A percentile compares a stretch with the other conserved stretches of the same genome.
Evolutionary conservation across 2,797 vertebrate genomes (phyloP).

Genomic region (Kryptopterus vitreolus): DNA sequence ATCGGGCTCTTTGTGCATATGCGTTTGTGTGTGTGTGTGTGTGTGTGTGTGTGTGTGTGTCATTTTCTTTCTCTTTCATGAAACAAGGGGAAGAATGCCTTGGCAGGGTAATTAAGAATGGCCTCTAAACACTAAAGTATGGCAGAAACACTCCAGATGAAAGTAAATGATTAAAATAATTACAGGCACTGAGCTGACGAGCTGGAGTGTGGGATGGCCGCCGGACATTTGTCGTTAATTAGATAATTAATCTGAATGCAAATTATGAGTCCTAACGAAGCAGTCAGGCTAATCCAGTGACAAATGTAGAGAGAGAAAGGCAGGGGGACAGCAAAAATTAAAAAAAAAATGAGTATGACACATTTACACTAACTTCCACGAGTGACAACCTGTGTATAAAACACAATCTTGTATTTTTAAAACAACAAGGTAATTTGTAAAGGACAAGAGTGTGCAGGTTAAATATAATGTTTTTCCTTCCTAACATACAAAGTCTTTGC

Average conservation of each 20-base stretch:
- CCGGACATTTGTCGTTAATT: constrained; percentile 99
- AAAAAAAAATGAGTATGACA: constrained; percentile 62
- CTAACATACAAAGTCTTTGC: neutral
- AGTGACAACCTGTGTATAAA: constrained; percentile 28
- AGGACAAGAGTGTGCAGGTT: neutral
- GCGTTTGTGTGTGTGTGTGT: constrained; percentile 55
- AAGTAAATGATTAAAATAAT: constrained; percentile 99
- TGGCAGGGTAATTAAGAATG: constrained; percentile 99
- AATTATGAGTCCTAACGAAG: constrained; percentile 99
- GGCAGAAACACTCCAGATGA: constrained; percentile 99
- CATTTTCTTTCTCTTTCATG: constrained; percentile 63
- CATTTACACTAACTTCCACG: constrained; percentile 52
- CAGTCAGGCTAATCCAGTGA: constrained; percentile 97
- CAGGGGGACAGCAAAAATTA: constrained; percentile 46
- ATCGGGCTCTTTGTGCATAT: constrained; percentile 62
- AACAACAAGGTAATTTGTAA: constrained; percentile 43
- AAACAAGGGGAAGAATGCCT: constrained; percentile 73
- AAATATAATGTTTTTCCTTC: neutral
- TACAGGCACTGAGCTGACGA: constrained; percentile 99
- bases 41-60: constrained; percentile 49
- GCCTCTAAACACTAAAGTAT: constrained; percentile 96
- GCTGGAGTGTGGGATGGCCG: constrained; percentile 96
- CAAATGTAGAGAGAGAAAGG: constrained; percentile 77
- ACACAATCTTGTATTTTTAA: constrained; percentile 42
- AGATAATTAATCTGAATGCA: constrained; percentile 99